Evolutionary conservation across 1,140 invertebrate genomes (phyloP).

Genomic region (Elysia chlorotica): DNA sequence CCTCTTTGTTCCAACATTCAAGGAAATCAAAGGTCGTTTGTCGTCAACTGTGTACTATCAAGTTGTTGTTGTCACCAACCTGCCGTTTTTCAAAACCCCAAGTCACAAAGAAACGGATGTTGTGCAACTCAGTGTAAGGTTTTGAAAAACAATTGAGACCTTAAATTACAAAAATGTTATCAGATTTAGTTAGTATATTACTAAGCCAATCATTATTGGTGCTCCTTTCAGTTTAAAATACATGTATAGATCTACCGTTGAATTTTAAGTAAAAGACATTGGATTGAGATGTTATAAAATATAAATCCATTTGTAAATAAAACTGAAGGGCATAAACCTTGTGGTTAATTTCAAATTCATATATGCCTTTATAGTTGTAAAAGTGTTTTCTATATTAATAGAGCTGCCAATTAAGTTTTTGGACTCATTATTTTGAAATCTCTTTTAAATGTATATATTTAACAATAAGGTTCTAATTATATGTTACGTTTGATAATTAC

Average conservation of each 20-base stretch:
- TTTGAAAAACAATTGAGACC: too few species aligned
- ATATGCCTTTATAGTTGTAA: too few species aligned
- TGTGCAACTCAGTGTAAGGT: slow-evolving; percentile 52
- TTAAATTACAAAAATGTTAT: too few species aligned
- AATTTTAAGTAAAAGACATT: neutral
- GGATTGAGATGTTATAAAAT: neutral
- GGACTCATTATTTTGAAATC: too few species aligned
- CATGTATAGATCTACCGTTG: neutral
- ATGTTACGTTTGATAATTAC: too few species aligned
- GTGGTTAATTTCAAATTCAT: too few species aligned
- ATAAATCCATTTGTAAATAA: neutral
- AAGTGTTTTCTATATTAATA: too few species aligned
- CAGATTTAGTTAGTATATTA: neutral
- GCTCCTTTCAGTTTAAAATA: neutral
- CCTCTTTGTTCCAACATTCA: slow-evolving; percentile 39
- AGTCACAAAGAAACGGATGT: slow-evolving; percentile 51
- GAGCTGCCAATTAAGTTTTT: too few species aligned
- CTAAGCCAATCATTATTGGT: neutral
- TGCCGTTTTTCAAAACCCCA: slow-evolving; percentile 46
- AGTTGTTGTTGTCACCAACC: slow-evolving; percentile 47
- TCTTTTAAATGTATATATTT: too few species aligned
- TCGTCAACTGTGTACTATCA: slow-evolving; percentile 41
- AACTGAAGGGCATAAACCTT: neutral
- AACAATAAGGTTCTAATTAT: too few species aligned
- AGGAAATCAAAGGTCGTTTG: slow-evolving; percentile 39